A percentile compares a stretch with the other conserved stretches of the same genome.
These are phyloP conservation scores for Siniperca chuatsi DNA, from an alignment of 2,113 vertebrate genomes.

Conservation along the genomic window DNA sequence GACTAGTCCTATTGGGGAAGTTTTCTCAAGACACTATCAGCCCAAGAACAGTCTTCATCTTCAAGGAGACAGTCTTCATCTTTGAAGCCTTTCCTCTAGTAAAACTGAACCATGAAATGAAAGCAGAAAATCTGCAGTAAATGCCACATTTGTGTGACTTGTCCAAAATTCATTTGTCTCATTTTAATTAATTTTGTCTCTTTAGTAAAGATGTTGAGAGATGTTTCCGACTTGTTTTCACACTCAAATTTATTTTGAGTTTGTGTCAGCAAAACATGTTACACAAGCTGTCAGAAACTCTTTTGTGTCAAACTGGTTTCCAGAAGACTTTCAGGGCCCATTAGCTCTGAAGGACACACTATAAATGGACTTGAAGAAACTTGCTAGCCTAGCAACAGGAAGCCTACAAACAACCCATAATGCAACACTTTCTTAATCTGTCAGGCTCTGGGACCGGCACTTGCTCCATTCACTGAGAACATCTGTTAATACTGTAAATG, in stretches of 20 bases:
- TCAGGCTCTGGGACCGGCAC: too few species aligned
- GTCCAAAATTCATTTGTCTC: neutral
- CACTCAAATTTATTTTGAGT: too few species aligned
- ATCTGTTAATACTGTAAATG: too few species aligned
- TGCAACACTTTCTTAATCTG: neutral
- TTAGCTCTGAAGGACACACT: neutral
- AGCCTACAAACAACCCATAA: neutral
- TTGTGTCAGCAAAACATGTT: neutral
- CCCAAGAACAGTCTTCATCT: too few species aligned
- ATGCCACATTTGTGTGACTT: neutral
- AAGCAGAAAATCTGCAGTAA: too few species aligned
- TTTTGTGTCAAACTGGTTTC: neutral
- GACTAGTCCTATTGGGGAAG: too few species aligned
- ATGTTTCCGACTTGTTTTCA: too few species aligned
- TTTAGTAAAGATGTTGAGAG: neutral
- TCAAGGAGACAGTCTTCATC: too few species aligned
- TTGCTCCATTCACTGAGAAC: too few species aligned
- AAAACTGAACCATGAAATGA: neutral
- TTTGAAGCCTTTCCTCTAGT: neutral
- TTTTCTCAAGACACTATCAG: too few species aligned
- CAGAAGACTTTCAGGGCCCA: neutral
- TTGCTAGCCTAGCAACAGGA: neutral
- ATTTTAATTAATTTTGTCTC: too few species aligned
- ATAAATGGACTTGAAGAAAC: neutral
- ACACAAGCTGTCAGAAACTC: neutral